Evolutionary conservation across 2,797 vertebrate species (phyloP).

Genomic region (Luscinia luscinia): DNA sequence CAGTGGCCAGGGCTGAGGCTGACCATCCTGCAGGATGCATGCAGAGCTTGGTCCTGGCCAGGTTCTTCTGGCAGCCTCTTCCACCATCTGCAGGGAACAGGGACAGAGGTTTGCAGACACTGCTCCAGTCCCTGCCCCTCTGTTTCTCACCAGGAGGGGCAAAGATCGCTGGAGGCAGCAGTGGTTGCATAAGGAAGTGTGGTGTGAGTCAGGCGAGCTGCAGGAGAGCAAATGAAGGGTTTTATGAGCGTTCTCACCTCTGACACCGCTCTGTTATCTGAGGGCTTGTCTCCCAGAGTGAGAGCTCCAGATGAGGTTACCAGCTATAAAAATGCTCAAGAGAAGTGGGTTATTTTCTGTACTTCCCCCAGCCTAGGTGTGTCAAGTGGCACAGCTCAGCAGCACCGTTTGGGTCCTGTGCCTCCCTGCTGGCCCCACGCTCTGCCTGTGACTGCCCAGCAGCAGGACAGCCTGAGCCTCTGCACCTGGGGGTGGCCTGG

Average conservation of each 20-base stretch:
- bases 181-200: background rate
- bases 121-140: background rate
- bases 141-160: background rate
- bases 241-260: background rate
- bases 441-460: rapidly evolving
- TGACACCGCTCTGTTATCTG: background rate
- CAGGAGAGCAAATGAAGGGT: background rate
- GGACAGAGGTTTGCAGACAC: background rate
- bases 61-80: background rate
- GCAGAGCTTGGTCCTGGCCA: background rate
- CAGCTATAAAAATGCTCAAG: background rate
- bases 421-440: rapidly evolving
- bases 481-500: background rate
- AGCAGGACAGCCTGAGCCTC: background rate
- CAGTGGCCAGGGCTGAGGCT: rapidly evolving
- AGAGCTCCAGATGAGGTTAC: background rate
- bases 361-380: background rate
- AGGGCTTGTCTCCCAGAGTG: background rate
- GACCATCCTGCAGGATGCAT: background rate
- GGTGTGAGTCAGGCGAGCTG: background rate
- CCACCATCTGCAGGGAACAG: rapidly evolving
- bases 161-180: background rate
- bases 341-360: background rate
- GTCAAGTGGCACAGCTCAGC: background rate
- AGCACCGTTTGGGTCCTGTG: rapidly evolving